Base-by-base conservation (phyloP, 2,797 vertebrate species). In the Falco novaeseelandiae region DNA sequence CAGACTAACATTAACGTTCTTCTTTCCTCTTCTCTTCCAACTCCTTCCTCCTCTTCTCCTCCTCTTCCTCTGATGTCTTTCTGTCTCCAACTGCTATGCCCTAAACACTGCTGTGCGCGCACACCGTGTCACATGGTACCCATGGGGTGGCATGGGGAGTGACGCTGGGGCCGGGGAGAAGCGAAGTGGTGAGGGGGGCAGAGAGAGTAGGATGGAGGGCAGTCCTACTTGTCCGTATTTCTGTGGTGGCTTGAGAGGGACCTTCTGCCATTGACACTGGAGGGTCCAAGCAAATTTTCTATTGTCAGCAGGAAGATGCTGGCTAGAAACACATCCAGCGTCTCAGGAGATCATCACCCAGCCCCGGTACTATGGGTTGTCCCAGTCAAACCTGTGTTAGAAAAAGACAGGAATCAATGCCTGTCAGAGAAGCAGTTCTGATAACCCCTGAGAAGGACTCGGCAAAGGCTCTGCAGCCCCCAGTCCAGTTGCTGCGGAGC, bases 121-220 rank as follows among this genome's bases (percentile, higher is more conserved):
- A 76, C 89, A 88, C 93, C 1, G 71, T 98, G 98, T 98, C 98
- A 98, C 97, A 98, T 98, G 98, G 98, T 98, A 97, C 84, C 92
- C 30, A 1, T 27, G 93, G 72, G 81, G 79, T 55, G 59, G 63
- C 74, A 12, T 61, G 55, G 67, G 87, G 78, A 63, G 48, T 27
- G 85, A 54, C 89, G 63, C 93, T 63, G 52, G 61, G 67, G 46
- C 58, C 3, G 6, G 66, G 66, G 66, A 57, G 51, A 90, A 80
- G 80, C 46, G 70, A 80, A 80, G 48, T 32, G 36, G 12, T 0
- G 0, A 87, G 85, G 65, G 18, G 63, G 40, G 27, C 69, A 76
- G 59, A 77, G 76, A 90, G 48, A 79, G 54, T 38, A 72, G 48
- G 59, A 34, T 69, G 48, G 29, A 73, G 52, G 89, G 58, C 42